Evolutionary conservation across 1,140 invertebrate species (phyloP), one percentile per base, ranked within the genome.

Genomic region (Diachasma alloeum): DNA sequence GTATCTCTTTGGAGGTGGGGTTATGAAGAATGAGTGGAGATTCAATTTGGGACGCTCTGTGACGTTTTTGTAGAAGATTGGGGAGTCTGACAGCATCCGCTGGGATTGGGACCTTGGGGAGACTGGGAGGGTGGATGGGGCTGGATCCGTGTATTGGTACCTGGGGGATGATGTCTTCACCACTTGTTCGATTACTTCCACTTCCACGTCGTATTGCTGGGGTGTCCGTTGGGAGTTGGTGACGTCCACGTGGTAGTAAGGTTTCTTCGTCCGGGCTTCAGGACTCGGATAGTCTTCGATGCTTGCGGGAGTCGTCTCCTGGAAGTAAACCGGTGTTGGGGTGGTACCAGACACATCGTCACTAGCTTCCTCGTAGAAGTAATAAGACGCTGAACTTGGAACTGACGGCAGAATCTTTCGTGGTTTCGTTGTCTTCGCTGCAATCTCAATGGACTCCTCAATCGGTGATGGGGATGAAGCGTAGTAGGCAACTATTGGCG

Each of bases 401-500:
- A 82, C 48, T 8, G 79, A 76, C 5, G 46, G 70, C 0, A 31
- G 19, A 17, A 78, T 81, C 5, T 82, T 81, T 36, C 78, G 81
- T n/a, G 76, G 78, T 2, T 82, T 79, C n/a, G 82, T 70, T 22
- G 81, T 78, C 6, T 72, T 83, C 2, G 83, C 80, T 5, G 85
- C 77, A 0, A 53, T 53, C 86, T 77, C 4, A 83, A 76, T 26
- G 87, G 85, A 0, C 88, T 90, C 83, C 6, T 92, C 87, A 9
- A 91, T 89, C 3, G 90, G 81, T 46, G 91, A 89, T 59, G 91
- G 92, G 0, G 88, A 87, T 3, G 92, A 91, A 13, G 89, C 89
- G 80, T 92, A 92, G 81, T 92, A 93, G 4, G 90, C 89, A 78
- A 92, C 86, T 53, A 93, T 82, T 19, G 93, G 92, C 22, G 92